Base-by-base conservation (phyloP, 1,140 invertebrate species). In the Tachypleus tridentatus region DNA sequence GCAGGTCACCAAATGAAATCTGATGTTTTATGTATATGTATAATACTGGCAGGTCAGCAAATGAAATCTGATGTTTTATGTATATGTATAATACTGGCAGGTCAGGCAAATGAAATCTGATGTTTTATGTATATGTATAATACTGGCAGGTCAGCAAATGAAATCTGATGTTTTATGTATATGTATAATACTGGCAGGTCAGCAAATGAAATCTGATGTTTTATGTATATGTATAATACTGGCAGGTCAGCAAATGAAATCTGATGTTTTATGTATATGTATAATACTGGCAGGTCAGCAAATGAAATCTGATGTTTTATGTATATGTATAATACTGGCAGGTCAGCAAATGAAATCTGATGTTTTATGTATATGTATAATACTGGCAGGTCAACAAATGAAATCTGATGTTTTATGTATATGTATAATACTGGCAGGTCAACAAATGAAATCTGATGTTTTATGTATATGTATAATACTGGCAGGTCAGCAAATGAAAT, bases 371-470 rank as follows among this genome's bases (percentile, higher is more conserved):
- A 29, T 29, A 7, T 60, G 5, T 52, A 47, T 65, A 60, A 51
- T 10, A 56, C 11, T 54, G 50, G 49, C 58, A 50, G 49, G 5
- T 29, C 60, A 59, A 51, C 54, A n/a, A 63, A 60, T 29, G 29
- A 29, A 29, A 29, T n/a, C n/a, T n/a, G n/a, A 62, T 49, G 63
- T 5, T 67, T 11, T 29, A 29, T 29, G 29, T 29, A 29, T 29
- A 7, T 60, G 5, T 52, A 47, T 65, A 60, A 51, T 10, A 56
- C 11, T 54, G 50, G 49, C 58, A 50, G 49, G 5, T 29, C 60
- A 59, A 51, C 54, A n/a, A 63, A 60, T 29, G 29, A 29, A 29
- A 29, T n/a, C n/a, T n/a, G n/a, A 62, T 49, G 63, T 5, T 67
- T 11, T 29, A 29, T 29, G 29, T 29, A 29, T 29, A 7, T 60